These are phyloP conservation scores for Idaea biselata DNA, from an alignment of 2,888 invertebrate species.

Conservation along the genomic window DNA sequence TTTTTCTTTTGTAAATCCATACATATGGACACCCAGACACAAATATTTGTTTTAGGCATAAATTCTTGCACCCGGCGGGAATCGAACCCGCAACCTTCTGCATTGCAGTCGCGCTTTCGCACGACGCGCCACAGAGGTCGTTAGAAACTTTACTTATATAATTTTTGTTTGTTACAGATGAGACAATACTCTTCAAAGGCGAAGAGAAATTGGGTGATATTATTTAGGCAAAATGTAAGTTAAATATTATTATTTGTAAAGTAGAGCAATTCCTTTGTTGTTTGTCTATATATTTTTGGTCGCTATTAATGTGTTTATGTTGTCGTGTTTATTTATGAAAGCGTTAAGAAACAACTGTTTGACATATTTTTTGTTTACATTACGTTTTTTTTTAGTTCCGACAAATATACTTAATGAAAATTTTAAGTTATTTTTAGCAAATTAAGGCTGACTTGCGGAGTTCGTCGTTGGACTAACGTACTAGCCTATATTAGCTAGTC, in stretches of 20 bases:
- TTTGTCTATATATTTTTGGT: not conserved
- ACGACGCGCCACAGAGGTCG: too few relatives aligned
- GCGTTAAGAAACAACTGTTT: not conserved
- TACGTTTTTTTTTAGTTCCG: not conserved
- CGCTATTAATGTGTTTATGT: conserved; percentile 11
- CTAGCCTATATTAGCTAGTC: too few relatives aligned
- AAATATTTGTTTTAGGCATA: too few relatives aligned
- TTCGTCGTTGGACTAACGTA: too few relatives aligned
- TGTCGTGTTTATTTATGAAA: conserved; percentile 6
- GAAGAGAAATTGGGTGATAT: conserved; percentile 54
- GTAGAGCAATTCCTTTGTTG: not conserved
- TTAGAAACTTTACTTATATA: not conserved
- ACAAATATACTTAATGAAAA: too few relatives aligned
- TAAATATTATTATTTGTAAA: conserved; percentile 39
- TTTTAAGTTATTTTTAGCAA: too few relatives aligned
- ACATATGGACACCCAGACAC: too few relatives aligned
- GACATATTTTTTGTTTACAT: not conserved
- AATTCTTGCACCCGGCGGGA: too few relatives aligned
- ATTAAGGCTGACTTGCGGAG: too few relatives aligned
- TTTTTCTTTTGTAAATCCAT: too few relatives aligned
- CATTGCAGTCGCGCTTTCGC: too few relatives aligned
- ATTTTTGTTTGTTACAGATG: conserved; percentile 62
- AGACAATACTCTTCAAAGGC: conserved; percentile 59
- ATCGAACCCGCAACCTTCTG: too few relatives aligned
- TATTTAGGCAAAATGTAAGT: conserved; percentile 70